A percentile compares a stretch with the other conserved stretches of the same genome.
These are phyloP conservation scores for Jacana jacana DNA, from an alignment of 2,113 vertebrate genomes.

Conservation along the genomic window DNA sequence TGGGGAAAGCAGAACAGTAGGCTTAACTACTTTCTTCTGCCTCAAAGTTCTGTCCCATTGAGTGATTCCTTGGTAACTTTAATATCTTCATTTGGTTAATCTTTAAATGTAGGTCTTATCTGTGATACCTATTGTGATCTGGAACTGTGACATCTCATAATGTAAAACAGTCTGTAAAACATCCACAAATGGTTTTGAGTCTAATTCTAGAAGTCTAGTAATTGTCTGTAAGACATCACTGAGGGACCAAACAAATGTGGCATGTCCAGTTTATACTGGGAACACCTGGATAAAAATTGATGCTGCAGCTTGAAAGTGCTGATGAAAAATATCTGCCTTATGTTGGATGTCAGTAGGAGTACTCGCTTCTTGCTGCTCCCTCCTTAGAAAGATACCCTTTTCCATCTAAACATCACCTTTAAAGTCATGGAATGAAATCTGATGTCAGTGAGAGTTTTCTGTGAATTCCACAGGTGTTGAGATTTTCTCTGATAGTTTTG, in stretches of 20 bases:
- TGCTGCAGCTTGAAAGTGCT: not conserved
- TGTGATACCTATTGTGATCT: not conserved
- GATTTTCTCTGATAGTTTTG: not conserved
- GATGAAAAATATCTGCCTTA: not conserved
- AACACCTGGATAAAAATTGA: not conserved
- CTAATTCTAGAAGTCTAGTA: not conserved
- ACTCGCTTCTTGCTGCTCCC: not conserved
- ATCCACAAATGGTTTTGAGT: not conserved
- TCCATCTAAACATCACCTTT: not conserved
- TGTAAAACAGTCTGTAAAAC: not conserved
- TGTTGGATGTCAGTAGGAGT: not conserved
- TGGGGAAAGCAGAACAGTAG: not conserved
- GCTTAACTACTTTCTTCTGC: not conserved
- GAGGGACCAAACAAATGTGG: not conserved
- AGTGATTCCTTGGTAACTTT: not conserved
- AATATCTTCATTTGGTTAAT: not conserved
- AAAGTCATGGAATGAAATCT: not conserved
- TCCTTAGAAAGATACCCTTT: not conserved
- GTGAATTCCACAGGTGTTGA: not conserved
- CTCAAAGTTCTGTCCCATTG: not conserved
- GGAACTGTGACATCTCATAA: not conserved
- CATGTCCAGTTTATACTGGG: not conserved
- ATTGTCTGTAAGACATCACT: not conserved
- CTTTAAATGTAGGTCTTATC: not conserved
- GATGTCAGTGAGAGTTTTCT: not conserved